Base-by-base conservation (phyloP, 2,888 invertebrate genomes). In the Chouioia cunea region DNA sequence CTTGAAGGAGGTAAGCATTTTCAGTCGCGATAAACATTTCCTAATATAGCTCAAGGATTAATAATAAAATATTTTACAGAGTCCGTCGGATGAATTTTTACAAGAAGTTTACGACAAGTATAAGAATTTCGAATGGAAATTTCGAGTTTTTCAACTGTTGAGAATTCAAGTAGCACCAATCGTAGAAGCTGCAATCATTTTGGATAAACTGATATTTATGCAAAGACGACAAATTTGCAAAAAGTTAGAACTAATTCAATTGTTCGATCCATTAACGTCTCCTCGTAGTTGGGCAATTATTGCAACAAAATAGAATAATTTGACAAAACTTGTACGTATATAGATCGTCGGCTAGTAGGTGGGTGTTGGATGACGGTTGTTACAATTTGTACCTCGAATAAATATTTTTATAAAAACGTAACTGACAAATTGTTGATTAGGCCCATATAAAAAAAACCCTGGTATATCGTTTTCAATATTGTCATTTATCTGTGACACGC, bases 261-360 rank as follows among this genome's bases (percentile, higher is more conserved):
- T 97, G 73, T 97, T 97, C 86, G 93, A 97, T 87, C 93, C 95
- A 6, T 88, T 93, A 0, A 86, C 93, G 70, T 97, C 96, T 0
- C 97, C 97, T 2, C 87, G 96, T 76, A 94, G 93, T 86, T 93
- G 93, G 84, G 92, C 90, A 50, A 88, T 95, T 78, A 87, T 94
- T 65, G 91, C 92, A 4, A 62, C 46, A 47, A 73, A 73, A 36
- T 73, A 65, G 67, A 15, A 58, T 50, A 56, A 48, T 52, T 52
- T 4, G 27, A 53, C 10, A 6, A 36, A 10, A 36, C 36, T 36
- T 36, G 36, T 36, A 36, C 36, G 12, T 36, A 36, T 12, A 12
- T 10, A 36, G 36, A 36, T 6, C 1, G 36, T 36, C 12, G 12
- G 10, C 12, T 6, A 36, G 36, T 36, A 36, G n/a, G n/a, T n/a